Conservation (phyloP, 2,797 vertebrate genomes). For the Sylvia borin region DNA sequence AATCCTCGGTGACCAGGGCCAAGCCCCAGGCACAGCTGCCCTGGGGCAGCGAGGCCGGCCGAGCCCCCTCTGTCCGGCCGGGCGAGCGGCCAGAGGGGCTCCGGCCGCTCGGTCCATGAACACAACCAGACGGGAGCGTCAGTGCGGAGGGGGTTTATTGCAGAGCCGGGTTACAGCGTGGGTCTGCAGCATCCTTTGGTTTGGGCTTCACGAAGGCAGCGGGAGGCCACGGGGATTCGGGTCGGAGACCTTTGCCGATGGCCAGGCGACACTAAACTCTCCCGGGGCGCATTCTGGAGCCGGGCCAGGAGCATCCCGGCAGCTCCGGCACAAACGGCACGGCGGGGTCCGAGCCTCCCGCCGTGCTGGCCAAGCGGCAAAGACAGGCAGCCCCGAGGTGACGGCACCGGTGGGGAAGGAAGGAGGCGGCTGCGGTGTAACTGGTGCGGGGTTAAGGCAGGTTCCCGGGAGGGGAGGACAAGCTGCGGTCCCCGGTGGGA, state of each 20-base stretch:
- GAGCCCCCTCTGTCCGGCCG: not conserved
- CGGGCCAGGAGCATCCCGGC: not conserved
- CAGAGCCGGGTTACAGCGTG: constrained; percentile 21
- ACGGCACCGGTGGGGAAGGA: not conserved
- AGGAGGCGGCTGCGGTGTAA: not conserved
- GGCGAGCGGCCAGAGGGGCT: not conserved
- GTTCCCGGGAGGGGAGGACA: not conserved
- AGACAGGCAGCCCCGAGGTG: fast-evolving
- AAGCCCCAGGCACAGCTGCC: not conserved
- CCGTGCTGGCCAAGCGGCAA: not conserved
- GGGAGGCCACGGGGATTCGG: not conserved
- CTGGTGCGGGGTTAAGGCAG: not conserved
- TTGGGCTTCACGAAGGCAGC: not conserved
- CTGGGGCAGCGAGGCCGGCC: not conserved
- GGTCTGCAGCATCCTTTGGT: constrained; percentile 47
- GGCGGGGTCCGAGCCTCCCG: not conserved
- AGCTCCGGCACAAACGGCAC: fast-evolving
- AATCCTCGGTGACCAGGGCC: not conserved
- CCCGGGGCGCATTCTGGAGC: not conserved
- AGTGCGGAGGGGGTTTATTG: constrained; percentile 60
- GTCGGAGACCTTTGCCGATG: not conserved
- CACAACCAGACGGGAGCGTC: not conserved
- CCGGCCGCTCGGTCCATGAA: not conserved
- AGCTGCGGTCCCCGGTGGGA: not conserved
- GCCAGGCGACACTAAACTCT: not conserved